These are phyloP conservation scores for Dipodomys ordii DNA, from an alignment of 2,113 vertebrate genomes.

Conservation along the genomic window DNA sequence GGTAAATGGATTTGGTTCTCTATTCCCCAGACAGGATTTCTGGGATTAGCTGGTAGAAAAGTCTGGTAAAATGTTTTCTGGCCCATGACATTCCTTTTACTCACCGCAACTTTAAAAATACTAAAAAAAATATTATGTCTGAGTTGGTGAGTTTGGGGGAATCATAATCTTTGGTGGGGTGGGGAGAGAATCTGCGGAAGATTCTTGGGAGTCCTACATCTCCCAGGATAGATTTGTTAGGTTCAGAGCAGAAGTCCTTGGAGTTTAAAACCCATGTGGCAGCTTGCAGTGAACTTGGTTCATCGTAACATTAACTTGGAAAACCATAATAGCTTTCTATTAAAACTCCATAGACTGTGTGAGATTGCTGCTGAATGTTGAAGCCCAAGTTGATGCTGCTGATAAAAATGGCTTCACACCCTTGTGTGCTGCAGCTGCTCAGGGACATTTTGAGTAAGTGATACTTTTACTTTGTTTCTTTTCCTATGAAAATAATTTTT, in stretches of 20 bases:
- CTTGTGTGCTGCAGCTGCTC: conserved; percentile 94
- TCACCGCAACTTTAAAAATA: background rate
- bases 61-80: conserved; percentile 43
- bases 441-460: conserved; percentile 94
- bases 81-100: background rate
- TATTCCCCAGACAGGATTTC: conserved; percentile 3
- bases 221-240: background rate
- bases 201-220: background rate
- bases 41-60: conserved; percentile 3
- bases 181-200: background rate
- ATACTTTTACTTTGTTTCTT: conserved; percentile 6
- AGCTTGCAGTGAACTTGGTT: conserved; percentile 11
- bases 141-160: background rate
- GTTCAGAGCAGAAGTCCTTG: background rate
- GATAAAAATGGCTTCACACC: conserved; percentile 95
- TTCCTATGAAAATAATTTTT: background rate
- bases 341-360: conserved; percentile 92
- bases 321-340: conserved; percentile 60
- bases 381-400: conserved; percentile 91
- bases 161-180: background rate
- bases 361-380: conserved; percentile 95
- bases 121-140: background rate
- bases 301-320: background rate
- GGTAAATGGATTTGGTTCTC: conserved; percentile 38
- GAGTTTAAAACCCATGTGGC: background rate